phyloP scores from a whole-genome alignment of 2,888 invertebrate genomes.

The Diplolepis rosae region DNA sequence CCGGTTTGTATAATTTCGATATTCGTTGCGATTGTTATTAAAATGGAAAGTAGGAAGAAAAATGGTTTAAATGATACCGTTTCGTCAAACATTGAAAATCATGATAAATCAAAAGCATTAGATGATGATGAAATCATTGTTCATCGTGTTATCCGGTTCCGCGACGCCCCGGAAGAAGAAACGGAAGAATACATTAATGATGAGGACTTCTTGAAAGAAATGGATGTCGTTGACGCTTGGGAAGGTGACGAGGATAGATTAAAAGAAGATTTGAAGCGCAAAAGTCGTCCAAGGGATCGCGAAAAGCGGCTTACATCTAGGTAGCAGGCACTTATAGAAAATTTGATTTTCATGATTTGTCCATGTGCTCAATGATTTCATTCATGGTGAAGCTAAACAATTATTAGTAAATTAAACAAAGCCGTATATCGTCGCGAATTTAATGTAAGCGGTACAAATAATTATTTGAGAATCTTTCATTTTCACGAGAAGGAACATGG shows the following conservation, averaged over 20 bases:
- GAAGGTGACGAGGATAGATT: slow-evolving; percentile 64
- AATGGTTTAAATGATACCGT: background rate
- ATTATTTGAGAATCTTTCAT: too few species aligned
- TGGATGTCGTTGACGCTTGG: slow-evolving; percentile 70
- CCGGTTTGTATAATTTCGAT: background rate
- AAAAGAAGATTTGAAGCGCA: slow-evolving; percentile 41
- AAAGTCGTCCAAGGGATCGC: slow-evolving; percentile 42
- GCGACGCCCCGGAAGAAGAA: slow-evolving; percentile 56
- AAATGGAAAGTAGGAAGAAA: background rate
- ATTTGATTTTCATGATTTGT: background rate
- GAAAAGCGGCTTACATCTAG: slow-evolving; percentile 51
- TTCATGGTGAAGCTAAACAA: background rate
- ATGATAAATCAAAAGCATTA: slow-evolving; percentile 20
- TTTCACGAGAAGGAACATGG: too few species aligned
- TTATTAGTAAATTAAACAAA: background rate
- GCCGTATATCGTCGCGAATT: background rate
- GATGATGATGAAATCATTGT: slow-evolving; percentile 35
- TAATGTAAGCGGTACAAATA: background rate
- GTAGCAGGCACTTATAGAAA: slow-evolving; percentile 45
- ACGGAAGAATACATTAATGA: slow-evolving; percentile 68
- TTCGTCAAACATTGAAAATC: background rate
- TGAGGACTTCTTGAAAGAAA: slow-evolving; percentile 66
- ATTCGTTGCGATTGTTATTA: background rate
- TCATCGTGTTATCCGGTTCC: background rate
- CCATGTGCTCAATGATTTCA: background rate